Conservation (phyloP, 2,113 vertebrate species). For the Herpetotheres cachinnans region DNA sequence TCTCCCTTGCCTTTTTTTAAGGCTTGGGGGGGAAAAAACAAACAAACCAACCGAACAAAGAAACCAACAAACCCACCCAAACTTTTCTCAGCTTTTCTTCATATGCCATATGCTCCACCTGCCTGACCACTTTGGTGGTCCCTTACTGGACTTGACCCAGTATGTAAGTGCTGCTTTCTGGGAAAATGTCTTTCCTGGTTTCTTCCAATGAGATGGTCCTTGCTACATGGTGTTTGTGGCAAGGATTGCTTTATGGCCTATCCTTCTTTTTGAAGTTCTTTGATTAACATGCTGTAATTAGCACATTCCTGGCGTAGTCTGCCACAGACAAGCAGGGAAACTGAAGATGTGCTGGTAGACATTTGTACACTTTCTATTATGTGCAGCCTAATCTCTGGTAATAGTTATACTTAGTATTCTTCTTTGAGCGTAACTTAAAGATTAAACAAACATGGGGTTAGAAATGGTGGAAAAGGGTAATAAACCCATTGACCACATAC, state of each 20-base stretch:
- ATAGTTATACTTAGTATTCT: neutral
- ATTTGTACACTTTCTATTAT: neutral
- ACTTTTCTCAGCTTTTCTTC: neutral
- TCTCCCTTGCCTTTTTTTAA: neutral
- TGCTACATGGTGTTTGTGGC: neutral
- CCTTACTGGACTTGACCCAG: neutral
- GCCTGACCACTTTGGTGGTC: neutral
- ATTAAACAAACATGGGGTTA: neutral
- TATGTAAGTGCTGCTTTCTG: neutral
- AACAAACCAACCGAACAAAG: neutral
- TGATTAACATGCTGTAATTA: neutral
- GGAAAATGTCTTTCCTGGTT: neutral
- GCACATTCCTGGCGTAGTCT: neutral
- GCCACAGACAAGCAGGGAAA: neutral
- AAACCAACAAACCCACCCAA: neutral
- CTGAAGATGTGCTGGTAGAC: neutral
- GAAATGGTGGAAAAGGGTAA: neutral
- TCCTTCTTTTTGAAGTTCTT: neutral
- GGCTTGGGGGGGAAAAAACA: neutral
- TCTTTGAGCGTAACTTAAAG: neutral
- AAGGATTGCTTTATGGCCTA: neutral
- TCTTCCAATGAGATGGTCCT: neutral
- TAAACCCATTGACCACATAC: neutral
- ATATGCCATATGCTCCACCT: neutral
- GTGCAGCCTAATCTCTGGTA: neutral